Percentiles rank a stretch among this genome's conserved stretches.
Conservation (phyloP, 2,888 invertebrate species). For the Laothoe populi region DNA sequence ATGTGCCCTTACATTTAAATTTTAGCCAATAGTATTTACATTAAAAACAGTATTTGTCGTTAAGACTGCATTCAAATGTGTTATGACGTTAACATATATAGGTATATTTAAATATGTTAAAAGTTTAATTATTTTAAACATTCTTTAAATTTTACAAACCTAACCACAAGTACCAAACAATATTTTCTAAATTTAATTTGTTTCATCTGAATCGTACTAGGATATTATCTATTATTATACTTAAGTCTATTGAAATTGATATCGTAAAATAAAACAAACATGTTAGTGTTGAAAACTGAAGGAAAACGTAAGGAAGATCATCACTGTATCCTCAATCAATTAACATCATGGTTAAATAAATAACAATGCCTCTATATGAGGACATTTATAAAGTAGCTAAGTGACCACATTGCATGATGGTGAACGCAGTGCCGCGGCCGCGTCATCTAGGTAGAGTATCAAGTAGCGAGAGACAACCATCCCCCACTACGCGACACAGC, state of each 20-base stretch:
- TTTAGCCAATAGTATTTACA: background rate
- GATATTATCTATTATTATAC: background rate
- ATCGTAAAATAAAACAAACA: background rate
- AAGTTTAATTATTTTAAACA: no score
- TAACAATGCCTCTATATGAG: no score
- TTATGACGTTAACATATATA: background rate
- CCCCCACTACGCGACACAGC: no score
- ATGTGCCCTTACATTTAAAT: background rate
- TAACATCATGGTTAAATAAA: constrained; percentile 3
- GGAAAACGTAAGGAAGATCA: background rate
- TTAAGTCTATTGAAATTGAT: background rate
- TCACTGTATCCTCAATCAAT: background rate
- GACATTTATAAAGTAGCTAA: no score
- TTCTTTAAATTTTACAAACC: background rate
- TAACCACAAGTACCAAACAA: background rate
- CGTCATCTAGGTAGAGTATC: no score
- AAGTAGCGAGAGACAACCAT: no score
- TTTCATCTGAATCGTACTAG: background rate
- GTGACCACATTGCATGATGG: no score
- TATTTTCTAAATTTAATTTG: background rate
- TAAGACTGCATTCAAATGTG: background rate
- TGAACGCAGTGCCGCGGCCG: no score
- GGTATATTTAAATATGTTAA: background rate
- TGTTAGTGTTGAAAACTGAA: background rate
- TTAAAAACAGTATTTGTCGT: background rate